Conservation (phyloP, 2,888 invertebrate genomes). For the Ophion ventricosus region DNA sequence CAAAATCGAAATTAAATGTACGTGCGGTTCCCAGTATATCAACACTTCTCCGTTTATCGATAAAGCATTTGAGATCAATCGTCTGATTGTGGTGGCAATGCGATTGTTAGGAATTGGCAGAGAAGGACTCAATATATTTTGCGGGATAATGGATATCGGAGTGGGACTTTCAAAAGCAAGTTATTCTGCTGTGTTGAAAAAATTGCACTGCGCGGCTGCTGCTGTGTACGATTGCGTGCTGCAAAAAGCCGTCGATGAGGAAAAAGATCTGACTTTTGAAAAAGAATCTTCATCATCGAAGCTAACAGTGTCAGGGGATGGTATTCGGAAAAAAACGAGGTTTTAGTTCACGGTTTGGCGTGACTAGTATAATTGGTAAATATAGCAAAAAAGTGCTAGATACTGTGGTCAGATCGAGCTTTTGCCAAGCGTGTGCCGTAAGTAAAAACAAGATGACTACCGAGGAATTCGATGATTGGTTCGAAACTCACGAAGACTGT, state of each 20-base stretch:
- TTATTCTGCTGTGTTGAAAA: no score
- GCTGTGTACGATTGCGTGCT: neutral
- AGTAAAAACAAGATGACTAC: constrained; percentile 40
- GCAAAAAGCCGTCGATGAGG: no score
- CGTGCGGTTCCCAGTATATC: constrained; percentile 28
- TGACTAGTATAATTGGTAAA: neutral
- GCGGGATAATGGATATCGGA: constrained; percentile 55
- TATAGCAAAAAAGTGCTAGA: neutral
- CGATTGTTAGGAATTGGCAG: constrained; percentile 46
- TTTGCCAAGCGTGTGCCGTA: neutral
- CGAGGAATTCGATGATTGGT: constrained; percentile 37
- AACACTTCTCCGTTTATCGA: constrained; percentile 44
- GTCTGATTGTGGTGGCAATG: constrained; percentile 28
- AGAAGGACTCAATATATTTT: constrained; percentile 48
- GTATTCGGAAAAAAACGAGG: neutral
- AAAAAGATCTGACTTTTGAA: no score
- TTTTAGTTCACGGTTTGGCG: constrained; percentile 2
- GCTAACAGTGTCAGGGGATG: no score
- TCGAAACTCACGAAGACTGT: constrained; percentile 42
- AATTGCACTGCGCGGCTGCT: no score
- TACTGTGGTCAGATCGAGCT: neutral
- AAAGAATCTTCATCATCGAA: no score
- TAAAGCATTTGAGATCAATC: constrained; percentile 57
- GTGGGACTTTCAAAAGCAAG: no score
- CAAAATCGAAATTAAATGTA: constrained; percentile 34